Evolutionary conservation across 2,888 invertebrate genomes (phyloP).

Genomic region (Phytoseiulus persimilis): DNA sequence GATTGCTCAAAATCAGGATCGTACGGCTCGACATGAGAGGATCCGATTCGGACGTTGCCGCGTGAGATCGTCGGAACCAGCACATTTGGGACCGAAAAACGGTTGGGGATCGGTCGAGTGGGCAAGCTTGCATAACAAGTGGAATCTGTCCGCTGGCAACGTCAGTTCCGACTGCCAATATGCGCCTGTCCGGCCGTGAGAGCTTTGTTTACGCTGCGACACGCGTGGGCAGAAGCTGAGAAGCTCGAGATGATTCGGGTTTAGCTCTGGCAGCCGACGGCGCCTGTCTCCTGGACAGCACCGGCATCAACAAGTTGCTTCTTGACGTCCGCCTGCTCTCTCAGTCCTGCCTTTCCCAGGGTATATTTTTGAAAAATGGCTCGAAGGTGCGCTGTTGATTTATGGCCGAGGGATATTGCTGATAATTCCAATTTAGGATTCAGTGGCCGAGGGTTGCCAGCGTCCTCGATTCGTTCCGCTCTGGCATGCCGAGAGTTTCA

Average conservation of each 20-base stretch:
- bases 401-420: neutral
- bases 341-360: neutral
- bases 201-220: neutral
- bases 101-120: no score
- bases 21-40: neutral
- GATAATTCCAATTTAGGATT: neutral
- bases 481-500: neutral
- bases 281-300: neutral
- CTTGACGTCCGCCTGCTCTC: neutral
- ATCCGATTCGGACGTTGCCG: neutral
- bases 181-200: neutral
- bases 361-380: neutral
- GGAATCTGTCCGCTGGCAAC: no score
- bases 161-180: neutral
- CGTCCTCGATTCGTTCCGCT: neutral
- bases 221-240: neutral
- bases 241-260: neutral
- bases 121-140: no score
- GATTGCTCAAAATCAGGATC: neutral
- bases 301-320: neutral
- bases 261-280: neutral
- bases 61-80: neutral
- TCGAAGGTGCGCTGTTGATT: neutral
- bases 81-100: no score
- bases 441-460: neutral